Evolutionary conservation across 2,888 invertebrate species (phyloP), one percentile per base, ranked within the genome.

Genomic region (Hofmannophila pseudospretella): DNA sequence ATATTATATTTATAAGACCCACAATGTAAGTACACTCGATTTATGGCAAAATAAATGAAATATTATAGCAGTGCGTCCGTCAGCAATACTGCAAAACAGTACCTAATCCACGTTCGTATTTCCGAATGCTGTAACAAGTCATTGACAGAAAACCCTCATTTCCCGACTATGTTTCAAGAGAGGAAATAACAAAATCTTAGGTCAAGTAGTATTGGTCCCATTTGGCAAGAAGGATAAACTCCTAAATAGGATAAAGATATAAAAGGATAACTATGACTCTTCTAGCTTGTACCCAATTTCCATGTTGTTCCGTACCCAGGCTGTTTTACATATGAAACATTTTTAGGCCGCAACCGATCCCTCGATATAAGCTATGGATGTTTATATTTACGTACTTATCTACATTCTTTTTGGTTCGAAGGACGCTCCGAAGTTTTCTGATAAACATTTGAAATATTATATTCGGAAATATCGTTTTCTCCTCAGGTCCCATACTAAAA

Each of bases 281-380:
- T 36, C 39, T 7, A 40, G 36, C 2, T 16, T 19, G 22, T 14
- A 25, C 23, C 16, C 27, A 28, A 34, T 34, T 34, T 30, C 36
- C 25, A n/a, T 14, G 30, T 36, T 10, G 2, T 30, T 19, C 27
- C 10, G 14, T 16, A 19, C 28, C 30, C 32, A 13, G 13, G 19
- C 34, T 35, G 34, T 34, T 45, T 45, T 41, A 38, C 39, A 45
- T 45, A 42, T 39, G 41, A 45, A 42, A 39, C 39, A 42, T 42
- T 45, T 45, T 34, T 33, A 32, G 41, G 38, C 33, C 27, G 35
- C 39, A 36, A 27, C 36, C 38, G 43, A 40, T 32, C 35, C 34
- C 11, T 34, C 28, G 27, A 35, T 39, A 27, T 28, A 35, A 35
- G 31, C 32, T 29, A 38, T 35, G 35, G 27, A 37, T 32, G 25